These are phyloP conservation scores for Eustalomyia histrio DNA, from an alignment of 2,888 invertebrate species.

Conservation along the genomic window DNA sequence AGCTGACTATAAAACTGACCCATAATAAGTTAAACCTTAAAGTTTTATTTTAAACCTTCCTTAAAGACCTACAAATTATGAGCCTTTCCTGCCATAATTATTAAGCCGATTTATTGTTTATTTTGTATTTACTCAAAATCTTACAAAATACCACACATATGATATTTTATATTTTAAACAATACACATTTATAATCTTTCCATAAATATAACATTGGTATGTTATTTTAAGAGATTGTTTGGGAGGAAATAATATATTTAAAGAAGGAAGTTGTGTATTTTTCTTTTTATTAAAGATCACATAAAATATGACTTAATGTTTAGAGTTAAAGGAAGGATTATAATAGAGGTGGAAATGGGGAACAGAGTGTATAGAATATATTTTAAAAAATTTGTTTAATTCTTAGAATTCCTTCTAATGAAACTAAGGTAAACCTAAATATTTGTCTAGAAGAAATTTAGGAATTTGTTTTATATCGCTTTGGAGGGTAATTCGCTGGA, in stretches of 20 bases:
- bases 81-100: conserved; percentile 7
- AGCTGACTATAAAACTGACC: too few species aligned
- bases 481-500: too few species aligned
- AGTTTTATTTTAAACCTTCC: not conserved
- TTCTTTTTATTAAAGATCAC: not conserved
- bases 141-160: not conserved
- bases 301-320: conserved; percentile 6
- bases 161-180: not conserved
- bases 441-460: not conserved
- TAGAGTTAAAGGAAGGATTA: not conserved
- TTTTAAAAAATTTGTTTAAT: not conserved
- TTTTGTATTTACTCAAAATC: not conserved
- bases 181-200: not conserved
- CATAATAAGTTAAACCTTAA: too few species aligned
- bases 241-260: not conserved
- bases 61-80: not conserved
- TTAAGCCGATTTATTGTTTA: conserved; percentile 20
- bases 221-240: not conserved
- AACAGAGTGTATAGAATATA: not conserved
- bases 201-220: not conserved
- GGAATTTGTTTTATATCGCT: too few species aligned
- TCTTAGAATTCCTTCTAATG: not conserved
- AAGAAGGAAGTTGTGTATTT: not conserved
- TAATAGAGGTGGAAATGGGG: not conserved
- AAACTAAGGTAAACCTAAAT: conserved; percentile 2